These are phyloP conservation scores for Callithrix jacchus DNA, from an alignment of 2,113 vertebrate genomes.

Conservation along the genomic window DNA sequence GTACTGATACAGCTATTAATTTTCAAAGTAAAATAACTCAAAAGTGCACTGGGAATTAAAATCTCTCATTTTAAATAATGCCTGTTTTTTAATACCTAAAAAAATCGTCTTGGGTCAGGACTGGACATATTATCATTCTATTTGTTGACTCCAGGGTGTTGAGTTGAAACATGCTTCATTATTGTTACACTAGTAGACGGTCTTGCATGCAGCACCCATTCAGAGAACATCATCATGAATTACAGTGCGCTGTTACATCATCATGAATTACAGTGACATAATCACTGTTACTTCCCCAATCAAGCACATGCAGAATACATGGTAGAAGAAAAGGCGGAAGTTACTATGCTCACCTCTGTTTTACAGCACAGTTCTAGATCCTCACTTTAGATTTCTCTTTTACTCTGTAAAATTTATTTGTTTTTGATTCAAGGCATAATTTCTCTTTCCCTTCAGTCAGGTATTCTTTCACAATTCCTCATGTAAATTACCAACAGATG, in stretches of 20 bases:
- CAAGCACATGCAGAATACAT: neutral
- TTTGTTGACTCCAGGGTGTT: neutral
- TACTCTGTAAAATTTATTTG: neutral
- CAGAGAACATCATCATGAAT: neutral
- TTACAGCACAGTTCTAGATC: neutral
- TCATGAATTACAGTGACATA: neutral
- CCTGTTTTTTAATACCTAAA: neutral
- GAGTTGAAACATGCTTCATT: neutral
- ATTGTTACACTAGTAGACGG: neutral
- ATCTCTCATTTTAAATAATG: neutral
- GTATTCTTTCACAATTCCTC: neutral
- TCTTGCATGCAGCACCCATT: neutral
- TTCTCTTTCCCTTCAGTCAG: neutral
- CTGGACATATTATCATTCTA: neutral
- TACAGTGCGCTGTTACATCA: neutral
- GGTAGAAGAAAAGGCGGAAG: neutral
- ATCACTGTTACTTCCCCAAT: neutral
- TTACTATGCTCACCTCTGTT: neutral
- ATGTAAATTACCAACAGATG: neutral
- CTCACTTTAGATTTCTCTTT: neutral
- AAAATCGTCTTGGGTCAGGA: neutral
- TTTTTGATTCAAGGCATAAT: neutral
- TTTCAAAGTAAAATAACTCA: neutral
- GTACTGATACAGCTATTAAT: neutral
- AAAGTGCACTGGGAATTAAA: neutral